A percentile compares a stretch with the other conserved stretches of the same genome.
These are phyloP conservation scores for Tetraneura akinire DNA, from an alignment of 1,140 invertebrate species.

Conservation along the genomic window DNA sequence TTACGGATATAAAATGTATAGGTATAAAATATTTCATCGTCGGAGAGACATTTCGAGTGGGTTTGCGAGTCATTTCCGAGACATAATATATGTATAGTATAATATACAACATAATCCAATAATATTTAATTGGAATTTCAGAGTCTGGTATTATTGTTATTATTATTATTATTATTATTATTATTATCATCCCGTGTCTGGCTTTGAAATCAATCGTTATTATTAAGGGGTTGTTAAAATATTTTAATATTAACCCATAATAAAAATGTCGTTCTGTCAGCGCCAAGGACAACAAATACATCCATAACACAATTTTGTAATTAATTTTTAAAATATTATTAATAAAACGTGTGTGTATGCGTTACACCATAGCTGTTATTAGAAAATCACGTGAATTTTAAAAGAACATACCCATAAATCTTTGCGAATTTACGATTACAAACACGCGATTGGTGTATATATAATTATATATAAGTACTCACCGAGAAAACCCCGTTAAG, in stretches of 20 bases:
- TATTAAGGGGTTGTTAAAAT: background rate
- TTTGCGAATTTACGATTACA: background rate
- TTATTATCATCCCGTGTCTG: background rate
- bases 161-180: too few species aligned
- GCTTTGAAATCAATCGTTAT: background rate
- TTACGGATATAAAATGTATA: too few species aligned
- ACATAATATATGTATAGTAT: background rate
- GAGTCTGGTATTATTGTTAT: background rate
- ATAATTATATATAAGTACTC: too few species aligned
- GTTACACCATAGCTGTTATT: background rate
- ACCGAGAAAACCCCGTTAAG: background rate
- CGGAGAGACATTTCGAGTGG: background rate
- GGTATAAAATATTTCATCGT: too few species aligned
- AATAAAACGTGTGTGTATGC: background rate
- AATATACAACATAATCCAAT: constrained; percentile 9
- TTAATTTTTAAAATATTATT: too few species aligned
- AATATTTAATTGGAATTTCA: background rate
- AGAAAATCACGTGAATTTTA: background rate
- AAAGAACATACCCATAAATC: background rate
- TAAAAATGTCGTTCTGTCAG: background rate
- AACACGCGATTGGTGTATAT: background rate
- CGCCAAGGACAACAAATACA: too few species aligned
- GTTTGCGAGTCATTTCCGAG: background rate
- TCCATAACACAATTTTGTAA: too few species aligned
- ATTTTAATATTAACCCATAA: background rate